Conservation (phyloP, 2,797 vertebrate species). For the Periophthalmus magnuspinnatus region DNA sequence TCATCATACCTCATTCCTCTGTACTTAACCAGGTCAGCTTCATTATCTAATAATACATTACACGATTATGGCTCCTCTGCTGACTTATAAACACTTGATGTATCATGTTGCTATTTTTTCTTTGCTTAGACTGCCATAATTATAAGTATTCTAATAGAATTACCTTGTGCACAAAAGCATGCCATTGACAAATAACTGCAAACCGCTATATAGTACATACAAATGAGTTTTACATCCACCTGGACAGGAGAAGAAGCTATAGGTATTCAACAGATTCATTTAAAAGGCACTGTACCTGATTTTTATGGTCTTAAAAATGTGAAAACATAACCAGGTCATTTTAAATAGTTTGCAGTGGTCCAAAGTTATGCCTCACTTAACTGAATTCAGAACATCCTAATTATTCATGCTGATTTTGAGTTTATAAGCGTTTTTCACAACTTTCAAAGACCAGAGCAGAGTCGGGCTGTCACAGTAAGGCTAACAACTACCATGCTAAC, state of each 20-base stretch:
- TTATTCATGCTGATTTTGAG: no score
- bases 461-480: no score
- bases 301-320: no score
- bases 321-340: no score
- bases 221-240: not conserved
- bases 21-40: conserved; percentile 9
- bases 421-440: no score
- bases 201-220: not conserved
- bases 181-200: conserved; percentile 3
- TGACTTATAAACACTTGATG: conserved; percentile 1
- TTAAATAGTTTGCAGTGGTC: no score
- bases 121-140: conserved; percentile 6
- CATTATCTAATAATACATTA: conserved; percentile 2
- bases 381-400: no score
- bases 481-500: no score
- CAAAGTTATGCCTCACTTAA: no score
- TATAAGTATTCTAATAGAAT: not conserved
- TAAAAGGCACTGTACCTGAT: conserved; percentile 16
- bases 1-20: not conserved
- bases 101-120: not conserved
- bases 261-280: conserved; percentile 46
- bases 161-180: conserved; percentile 1
- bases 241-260: conserved; percentile 1
- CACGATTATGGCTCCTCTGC: not conserved
- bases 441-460: no score